These are phyloP conservation scores for Macrocentrus cingulum DNA, from an alignment of 1,140 invertebrate genomes.

Conservation along the genomic window DNA sequence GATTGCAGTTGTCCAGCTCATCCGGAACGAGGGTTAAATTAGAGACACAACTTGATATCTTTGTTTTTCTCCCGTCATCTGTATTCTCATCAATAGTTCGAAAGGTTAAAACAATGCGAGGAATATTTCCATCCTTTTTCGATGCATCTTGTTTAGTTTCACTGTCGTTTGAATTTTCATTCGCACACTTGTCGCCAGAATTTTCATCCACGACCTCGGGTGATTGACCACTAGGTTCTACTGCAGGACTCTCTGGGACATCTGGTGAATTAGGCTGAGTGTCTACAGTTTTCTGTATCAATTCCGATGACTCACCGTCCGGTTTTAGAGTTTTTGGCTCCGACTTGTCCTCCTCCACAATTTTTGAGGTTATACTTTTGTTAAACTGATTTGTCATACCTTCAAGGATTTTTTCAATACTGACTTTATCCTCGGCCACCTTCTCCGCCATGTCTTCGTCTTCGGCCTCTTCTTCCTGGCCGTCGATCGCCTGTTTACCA, in stretches of 20 bases:
- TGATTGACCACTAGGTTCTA: neutral
- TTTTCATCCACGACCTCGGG: neutral
- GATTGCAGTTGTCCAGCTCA: constrained; percentile 50
- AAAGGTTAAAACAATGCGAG: constrained; percentile 54
- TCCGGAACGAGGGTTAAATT: constrained; percentile 52
- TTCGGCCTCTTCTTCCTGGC: constrained; percentile 41
- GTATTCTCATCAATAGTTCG: constrained; percentile 56
- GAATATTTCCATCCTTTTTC: constrained; percentile 48
- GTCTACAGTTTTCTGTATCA: neutral
- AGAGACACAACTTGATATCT: constrained; percentile 53
- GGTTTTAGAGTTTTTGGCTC: constrained; percentile 2
- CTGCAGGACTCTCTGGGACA: neutral
- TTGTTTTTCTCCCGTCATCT: constrained; percentile 52
- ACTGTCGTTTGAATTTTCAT: constrained; percentile 27
- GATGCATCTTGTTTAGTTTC: constrained; percentile 33
- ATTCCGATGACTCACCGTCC: neutral
- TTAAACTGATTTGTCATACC: constrained; percentile 61
- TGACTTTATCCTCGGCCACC: constrained; percentile 45
- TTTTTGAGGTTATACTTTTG: constrained; percentile 39
- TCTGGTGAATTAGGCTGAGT: neutral
- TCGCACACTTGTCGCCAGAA: constrained; percentile 9
- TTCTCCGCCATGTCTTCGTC: constrained; percentile 41
- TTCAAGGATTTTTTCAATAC: constrained; percentile 56
- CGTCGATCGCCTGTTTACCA: constrained; percentile 31
- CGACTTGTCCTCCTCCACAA: constrained; percentile 19